phyloP scores from a whole-genome alignment of 1,140 invertebrate genomes.

The Acromyrmex echinatior region DNA sequence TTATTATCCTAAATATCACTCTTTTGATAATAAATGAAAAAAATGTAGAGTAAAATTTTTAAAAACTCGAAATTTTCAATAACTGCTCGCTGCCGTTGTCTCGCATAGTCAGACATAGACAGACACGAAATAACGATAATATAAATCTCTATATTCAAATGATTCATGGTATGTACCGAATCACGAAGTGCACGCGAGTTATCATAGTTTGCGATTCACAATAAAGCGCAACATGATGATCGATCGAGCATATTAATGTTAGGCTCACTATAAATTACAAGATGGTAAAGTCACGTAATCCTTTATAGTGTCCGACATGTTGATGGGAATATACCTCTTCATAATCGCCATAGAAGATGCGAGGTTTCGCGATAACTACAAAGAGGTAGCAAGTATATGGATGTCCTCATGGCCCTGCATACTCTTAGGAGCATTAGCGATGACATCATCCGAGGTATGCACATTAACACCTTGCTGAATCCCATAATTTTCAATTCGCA shows the following conservation, averaged over 20 bases:
- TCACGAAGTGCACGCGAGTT: slow-evolving; percentile 53
- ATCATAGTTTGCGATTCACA: slow-evolving; percentile 53
- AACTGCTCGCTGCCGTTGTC: background rate
- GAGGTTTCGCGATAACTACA: slow-evolving; percentile 89
- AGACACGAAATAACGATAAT: slow-evolving; percentile 12
- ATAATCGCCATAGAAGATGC: slow-evolving; percentile 91
- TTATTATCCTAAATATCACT: background rate
- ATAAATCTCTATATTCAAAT: slow-evolving; percentile 51
- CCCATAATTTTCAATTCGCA: slow-evolving; percentile 51
- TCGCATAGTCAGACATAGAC: background rate
- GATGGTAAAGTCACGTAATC: slow-evolving; percentile 56
- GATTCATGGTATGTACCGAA: slow-evolving; percentile 29
- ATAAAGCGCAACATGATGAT: slow-evolving; percentile 52
- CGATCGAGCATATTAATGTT: slow-evolving; percentile 66
- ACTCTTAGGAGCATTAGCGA: slow-evolving; percentile 89
- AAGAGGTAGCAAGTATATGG: slow-evolving; percentile 89
- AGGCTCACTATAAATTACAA: slow-evolving; percentile 67
- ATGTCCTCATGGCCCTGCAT: slow-evolving; percentile 90
- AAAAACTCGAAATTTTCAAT: background rate
- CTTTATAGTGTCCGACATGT: slow-evolving; percentile 90
- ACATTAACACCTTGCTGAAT: slow-evolving; percentile 45
- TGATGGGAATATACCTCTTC: slow-evolving; percentile 93
- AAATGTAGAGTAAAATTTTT: background rate
- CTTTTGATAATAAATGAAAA: background rate
- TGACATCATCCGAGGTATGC: slow-evolving; percentile 90